phyloP scores from a whole-genome alignment of 2,797 vertebrate genomes.

The Enteromius radiatus region DNA sequence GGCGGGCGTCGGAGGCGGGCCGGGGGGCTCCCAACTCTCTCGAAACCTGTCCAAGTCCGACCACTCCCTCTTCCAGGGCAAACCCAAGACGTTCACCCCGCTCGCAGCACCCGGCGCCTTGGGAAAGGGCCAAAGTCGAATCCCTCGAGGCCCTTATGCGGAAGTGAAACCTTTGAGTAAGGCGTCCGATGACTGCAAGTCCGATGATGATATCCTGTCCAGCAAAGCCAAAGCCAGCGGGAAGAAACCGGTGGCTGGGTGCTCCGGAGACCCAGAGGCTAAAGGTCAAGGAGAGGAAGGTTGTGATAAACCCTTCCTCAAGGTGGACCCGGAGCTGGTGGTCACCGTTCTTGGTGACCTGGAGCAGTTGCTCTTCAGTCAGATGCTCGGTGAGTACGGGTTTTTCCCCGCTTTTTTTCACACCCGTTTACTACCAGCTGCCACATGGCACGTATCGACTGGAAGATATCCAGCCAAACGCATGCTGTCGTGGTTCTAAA shows the following conservation, averaged over 20 bases:
- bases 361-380: slow-evolving; percentile 99
- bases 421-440: slow-evolving; percentile 57
- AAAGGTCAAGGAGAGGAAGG: slow-evolving; percentile 85
- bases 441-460: slow-evolving; percentile 49
- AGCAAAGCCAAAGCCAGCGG: slow-evolving; percentile 84
- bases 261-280: slow-evolving; percentile 74
- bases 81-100: slow-evolving; percentile 84
- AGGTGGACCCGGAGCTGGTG: slow-evolving; percentile 98
- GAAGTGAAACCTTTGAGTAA: slow-evolving; percentile 98
- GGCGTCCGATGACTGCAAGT: slow-evolving; percentile 87
- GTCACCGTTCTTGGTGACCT: slow-evolving; percentile 97
- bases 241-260: slow-evolving; percentile 74
- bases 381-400: slow-evolving; percentile 93
- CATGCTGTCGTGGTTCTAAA: neutral
- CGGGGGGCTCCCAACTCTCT: slow-evolving; percentile 80
- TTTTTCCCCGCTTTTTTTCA: slow-evolving; percentile 55
- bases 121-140: slow-evolving; percentile 88
- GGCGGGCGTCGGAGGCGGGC: slow-evolving; percentile 66
- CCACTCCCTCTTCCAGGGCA: slow-evolving; percentile 92
- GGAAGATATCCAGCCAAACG: neutral
- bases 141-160: slow-evolving; percentile 93
- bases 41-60: slow-evolving; percentile 93
- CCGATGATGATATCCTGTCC: slow-evolving; percentile 92
- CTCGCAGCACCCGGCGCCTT: slow-evolving; percentile 82
- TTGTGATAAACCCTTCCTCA: slow-evolving; percentile 89